Evolutionary conservation across 2,888 invertebrate genomes (phyloP), one percentile per base, ranked within the genome.

Genomic region (Petrophora chlorosata): DNA sequence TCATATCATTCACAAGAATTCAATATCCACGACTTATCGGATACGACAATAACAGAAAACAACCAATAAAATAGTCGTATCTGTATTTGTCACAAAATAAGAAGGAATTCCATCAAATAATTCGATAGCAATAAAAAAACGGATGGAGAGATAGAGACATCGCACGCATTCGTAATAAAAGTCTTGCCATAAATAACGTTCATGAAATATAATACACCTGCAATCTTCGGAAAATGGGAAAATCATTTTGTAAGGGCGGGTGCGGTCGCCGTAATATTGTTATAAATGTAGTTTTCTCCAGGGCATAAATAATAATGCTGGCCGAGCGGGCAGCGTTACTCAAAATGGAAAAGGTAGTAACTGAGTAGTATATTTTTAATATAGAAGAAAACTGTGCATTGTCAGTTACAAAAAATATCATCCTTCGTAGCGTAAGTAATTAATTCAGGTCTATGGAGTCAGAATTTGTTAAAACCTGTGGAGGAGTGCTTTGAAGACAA

Each of bases 191-290:
- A 90, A 90, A 90, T 90, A 90, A 90, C 85, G 82, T 80, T 87
- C 90, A 90, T 89, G 90, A 90, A 90, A 90, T 89, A 89, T 90
- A 90, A 90, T 90, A 90, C 82, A 90, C 89, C 90, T 90, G 89
- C 89, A 90, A 90, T 90, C 88, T 90, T 87, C 76, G 73, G 88
- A 79, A 90, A 90, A 90, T 90, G 86, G 88, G 85, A 85, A 88
- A 90, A 90, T 90, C 85, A 90, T 90, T 89, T 88, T 87, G 79
- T 76, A 76, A 85, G 89, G 86, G 88, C 85, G 84, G 85, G 88
- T 74, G 87, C 85, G 88, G 89, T 85, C 85, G 86, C 77, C 79
- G 85, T 82, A 84, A 90, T 89, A 90, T 90, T 89, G 89, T 89
- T 88, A 90, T 89, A 89, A 90, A 89, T 90, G 89, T 89, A 89